phyloP scores from a whole-genome alignment of 2,888 invertebrate species.

The Abrostola triplasia region DNA sequence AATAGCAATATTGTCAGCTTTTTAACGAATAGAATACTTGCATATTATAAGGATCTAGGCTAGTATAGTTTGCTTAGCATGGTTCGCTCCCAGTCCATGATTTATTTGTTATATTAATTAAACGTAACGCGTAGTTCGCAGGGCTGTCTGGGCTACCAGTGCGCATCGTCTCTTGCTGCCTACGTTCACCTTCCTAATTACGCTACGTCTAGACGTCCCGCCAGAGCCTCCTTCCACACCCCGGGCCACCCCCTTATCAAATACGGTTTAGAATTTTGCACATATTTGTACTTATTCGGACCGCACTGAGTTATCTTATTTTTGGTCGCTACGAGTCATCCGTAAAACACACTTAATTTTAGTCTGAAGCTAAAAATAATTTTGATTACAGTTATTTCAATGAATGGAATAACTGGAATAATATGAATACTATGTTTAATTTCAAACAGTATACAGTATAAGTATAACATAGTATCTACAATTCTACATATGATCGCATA shows the following conservation, averaged over 20 bases:
- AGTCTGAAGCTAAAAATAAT: not conserved
- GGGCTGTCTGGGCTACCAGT: conserved; percentile 60
- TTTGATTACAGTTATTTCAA: not conserved
- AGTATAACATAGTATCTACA: no score
- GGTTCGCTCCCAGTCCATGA: conserved; percentile 49
- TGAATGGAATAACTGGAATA: conserved; percentile 2
- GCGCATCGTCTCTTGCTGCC: conserved; percentile 66
- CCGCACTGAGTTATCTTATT: conserved; percentile 26
- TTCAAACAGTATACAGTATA: not conserved
- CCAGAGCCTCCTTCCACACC: conserved; percentile 68
- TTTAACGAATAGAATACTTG: no score
- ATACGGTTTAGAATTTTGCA: conserved; percentile 65
- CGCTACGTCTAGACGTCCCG: conserved; percentile 84
- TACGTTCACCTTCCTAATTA: conserved; percentile 86
- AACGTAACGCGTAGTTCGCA: conserved; percentile 65
- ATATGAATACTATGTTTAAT: conserved; percentile 5
- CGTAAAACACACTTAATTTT: not conserved
- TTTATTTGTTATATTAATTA: conserved; percentile 71
- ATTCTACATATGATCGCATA: no score
- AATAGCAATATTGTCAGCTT: no score
- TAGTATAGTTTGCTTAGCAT: conserved; percentile 21
- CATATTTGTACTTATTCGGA: conserved; percentile 54
- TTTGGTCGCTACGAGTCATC: conserved; percentile 12
- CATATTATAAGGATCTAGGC: not conserved
- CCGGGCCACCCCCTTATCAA: conserved; percentile 68